Evolutionary conservation across 2,797 vertebrate species (phyloP).

Genomic region (Margarornis squamiger): DNA sequence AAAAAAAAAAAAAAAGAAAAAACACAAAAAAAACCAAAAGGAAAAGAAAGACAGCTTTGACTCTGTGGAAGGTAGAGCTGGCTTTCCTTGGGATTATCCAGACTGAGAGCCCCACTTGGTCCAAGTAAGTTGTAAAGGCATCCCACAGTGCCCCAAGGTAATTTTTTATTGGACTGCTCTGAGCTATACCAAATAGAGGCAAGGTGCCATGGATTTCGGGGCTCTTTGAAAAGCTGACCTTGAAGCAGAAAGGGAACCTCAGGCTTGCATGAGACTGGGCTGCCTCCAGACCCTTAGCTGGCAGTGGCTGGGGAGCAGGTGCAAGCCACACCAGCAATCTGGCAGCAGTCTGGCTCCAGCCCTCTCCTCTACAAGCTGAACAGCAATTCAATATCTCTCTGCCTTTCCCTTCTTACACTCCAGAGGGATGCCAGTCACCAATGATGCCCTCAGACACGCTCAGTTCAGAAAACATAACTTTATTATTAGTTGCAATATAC

Average conservation of each 20-base stretch:
- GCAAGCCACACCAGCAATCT: background rate
- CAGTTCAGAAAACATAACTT: constrained; percentile 73
- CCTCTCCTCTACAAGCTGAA: background rate
- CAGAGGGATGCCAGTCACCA: background rate
- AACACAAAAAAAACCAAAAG: background rate
- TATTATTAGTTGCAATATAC: constrained; percentile 76
- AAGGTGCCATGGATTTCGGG: background rate
- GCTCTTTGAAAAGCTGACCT: background rate
- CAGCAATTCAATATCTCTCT: background rate
- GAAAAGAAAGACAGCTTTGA: background rate
- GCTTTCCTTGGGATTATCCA: background rate
- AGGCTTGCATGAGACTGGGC: background rate
- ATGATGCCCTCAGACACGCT: background rate
- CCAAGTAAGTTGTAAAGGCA: background rate
- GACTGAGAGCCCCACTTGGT: background rate
- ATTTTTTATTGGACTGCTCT: background rate
- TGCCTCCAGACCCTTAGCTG: background rate
- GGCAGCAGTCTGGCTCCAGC: rapidly evolving
- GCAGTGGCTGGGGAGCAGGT: background rate
- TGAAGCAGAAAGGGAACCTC: background rate
- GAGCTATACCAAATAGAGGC: background rate
- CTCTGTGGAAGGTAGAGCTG: background rate
- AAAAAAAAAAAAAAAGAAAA: background rate
- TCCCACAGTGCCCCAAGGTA: background rate
- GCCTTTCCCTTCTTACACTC: background rate